Base-by-base conservation (phyloP, 2,888 invertebrate species). In the Meteorus colon region DNA sequence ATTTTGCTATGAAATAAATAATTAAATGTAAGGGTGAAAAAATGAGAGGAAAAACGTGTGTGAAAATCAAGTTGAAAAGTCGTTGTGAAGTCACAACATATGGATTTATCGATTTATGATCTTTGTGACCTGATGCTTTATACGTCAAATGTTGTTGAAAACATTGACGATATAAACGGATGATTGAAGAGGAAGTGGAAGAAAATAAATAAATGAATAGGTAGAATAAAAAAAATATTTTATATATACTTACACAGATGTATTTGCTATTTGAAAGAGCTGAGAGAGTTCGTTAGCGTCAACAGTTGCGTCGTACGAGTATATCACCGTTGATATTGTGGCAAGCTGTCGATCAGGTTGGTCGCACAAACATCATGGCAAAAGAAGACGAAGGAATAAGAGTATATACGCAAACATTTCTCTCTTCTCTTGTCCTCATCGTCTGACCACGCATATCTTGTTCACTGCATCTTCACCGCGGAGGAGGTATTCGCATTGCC, bases 281-380 rank as follows among this genome's bases (percentile, higher is more conserved):
- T 37, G 19, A n/a, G 60, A 73, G 76, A 68, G 62, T 76, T 76
- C 72, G 76, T 76, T 76, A 76, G 68, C 70, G 75, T 76, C 75
- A 76, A 63, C 12, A 67, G 37, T 16, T 51, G 67, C 66, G 51
- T 48, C 48, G 34, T 55, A 71, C 72, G 59, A 72, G 72, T 76
- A 76, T 67, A 72, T 76, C 75, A 76, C 72, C 55, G 41, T 45
- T 67, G 68, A 67, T 73, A 73, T 75, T 76, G 73, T 68, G 76
- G 68, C 72, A 71, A 76, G 67, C 76, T 76, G 76, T 76, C 76
- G 67, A 73, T 76, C 76, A 76, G 73, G 68, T 68, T 73, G 37
- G 62, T 45, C 63, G 41, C 41, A n/a, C 41, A 41, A 34, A 19
- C 51, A 59, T 48, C 66, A 4, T 29, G 34, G 69, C 55, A 34